Conservation (phyloP, 1,140 invertebrate species). For the Hormaphis cornu region DNA sequence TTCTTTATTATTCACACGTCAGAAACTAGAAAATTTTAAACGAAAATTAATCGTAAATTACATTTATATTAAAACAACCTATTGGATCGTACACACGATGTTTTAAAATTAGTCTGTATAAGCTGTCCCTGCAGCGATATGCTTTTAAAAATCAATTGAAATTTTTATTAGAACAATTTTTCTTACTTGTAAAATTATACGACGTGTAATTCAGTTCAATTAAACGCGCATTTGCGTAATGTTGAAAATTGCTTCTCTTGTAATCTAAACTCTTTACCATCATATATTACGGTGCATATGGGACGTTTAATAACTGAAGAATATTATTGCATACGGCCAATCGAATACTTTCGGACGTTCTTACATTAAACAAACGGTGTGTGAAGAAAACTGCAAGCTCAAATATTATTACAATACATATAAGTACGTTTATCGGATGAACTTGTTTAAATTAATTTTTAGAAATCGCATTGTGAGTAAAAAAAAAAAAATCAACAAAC, state of each 20-base stretch:
- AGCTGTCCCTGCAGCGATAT: background rate
- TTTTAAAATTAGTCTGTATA: background rate
- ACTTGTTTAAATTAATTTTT: background rate
- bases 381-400: background rate
- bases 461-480: no score
- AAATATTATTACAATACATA: background rate
- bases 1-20: no score
- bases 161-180: background rate
- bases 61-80: background rate
- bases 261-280: background rate
- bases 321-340: background rate
- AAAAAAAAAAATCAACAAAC: no score
- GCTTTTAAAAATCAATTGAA: background rate
- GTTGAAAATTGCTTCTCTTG: background rate
- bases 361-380: background rate
- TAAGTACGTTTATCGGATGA: no score
- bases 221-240: background rate
- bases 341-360: background rate
- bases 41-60: background rate
- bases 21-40: background rate
- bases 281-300: background rate
- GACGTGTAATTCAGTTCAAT: constrained; percentile 20
- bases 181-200: background rate
- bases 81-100: background rate
- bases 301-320: constrained; percentile 13